Base-by-base conservation (phyloP, 1,140 invertebrate species). In the Microplitis demolitor region DNA sequence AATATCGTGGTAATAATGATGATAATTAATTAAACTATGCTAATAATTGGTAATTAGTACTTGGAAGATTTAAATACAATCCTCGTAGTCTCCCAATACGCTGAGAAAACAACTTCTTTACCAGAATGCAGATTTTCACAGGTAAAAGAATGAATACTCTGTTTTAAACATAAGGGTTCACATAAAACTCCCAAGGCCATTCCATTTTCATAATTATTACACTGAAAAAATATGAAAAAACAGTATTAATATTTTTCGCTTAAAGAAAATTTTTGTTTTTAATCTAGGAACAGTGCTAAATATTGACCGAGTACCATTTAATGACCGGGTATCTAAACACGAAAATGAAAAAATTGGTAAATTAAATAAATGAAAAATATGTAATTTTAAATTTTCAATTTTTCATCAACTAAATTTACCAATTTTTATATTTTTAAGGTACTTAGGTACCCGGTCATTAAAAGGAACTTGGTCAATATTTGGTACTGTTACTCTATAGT, bases 71-170 rank as follows among this genome's bases (percentile, higher is more conserved):
- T 91, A 76, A 91, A 90, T 4, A 91, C 85, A 4, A 91, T 76
- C 37, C 83, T 82, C 1, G 85, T 87, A 3, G 87, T 80, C 75
- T 88, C 85, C 87, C 88, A 90, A 74, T 85, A 82, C 2, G 87
- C 90, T 35, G 88, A 88, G 79, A 91, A 91, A 3, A 90, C 88
- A 1, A 88, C 83, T 74, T 90, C 89, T 77, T 90, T 91, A 24
- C 88, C 88, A 16, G 85, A 83, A 72, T 89, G 88, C 53, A 90
- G 88, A 8, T 88, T 86, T 74, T 91, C 88, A 73, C 90, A 91
- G 3, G 87, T 87, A 3, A 91, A 72, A 0, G 89, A 88, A 60
- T 88, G 81, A 63, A 90, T 87, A 4, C 86, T 85, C 64, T 84
- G 82, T 69, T 87, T 83, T 9, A 84, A 75, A 78, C 91, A 91